These are phyloP conservation scores for Arnoldichthys spilopterus DNA, from an alignment of 2,797 vertebrate species.

Conservation along the genomic window DNA sequence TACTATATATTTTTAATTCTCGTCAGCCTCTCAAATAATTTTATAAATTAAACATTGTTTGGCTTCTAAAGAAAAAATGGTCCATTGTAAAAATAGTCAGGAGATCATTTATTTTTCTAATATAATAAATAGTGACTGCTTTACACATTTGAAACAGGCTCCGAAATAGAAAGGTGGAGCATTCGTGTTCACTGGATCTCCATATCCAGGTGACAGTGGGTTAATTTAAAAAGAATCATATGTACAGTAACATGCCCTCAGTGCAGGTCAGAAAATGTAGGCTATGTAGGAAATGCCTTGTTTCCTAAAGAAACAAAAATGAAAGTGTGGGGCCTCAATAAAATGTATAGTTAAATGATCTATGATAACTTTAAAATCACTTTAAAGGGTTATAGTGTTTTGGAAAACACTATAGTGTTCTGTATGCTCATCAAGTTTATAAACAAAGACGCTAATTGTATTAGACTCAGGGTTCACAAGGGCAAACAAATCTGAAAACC, in stretches of 20 bases:
- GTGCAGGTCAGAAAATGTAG: background rate
- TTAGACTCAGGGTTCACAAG: background rate
- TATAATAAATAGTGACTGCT: background rate
- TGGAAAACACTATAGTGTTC: background rate
- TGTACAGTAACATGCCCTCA: background rate
- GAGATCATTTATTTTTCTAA: background rate
- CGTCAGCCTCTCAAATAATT: too few species aligned
- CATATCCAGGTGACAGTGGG: background rate
- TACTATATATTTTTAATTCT: too few species aligned
- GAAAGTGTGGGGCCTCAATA: too few species aligned
- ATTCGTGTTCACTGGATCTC: background rate
- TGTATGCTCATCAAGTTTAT: background rate
- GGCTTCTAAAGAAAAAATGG: too few species aligned
- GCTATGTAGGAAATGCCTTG: too few species aligned
- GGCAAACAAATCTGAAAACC: background rate
- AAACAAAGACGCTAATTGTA: background rate
- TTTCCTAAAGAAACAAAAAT: too few species aligned
- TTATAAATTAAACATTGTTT: too few species aligned
- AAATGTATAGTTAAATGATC: background rate
- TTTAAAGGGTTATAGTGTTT: background rate
- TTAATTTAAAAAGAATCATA: background rate
- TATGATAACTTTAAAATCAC: background rate
- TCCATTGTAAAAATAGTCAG: too few species aligned
- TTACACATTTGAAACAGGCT: background rate
- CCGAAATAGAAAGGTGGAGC: background rate